Evolutionary conservation across 2,888 invertebrate species (phyloP).

Genomic region (Pocota personata): DNA sequence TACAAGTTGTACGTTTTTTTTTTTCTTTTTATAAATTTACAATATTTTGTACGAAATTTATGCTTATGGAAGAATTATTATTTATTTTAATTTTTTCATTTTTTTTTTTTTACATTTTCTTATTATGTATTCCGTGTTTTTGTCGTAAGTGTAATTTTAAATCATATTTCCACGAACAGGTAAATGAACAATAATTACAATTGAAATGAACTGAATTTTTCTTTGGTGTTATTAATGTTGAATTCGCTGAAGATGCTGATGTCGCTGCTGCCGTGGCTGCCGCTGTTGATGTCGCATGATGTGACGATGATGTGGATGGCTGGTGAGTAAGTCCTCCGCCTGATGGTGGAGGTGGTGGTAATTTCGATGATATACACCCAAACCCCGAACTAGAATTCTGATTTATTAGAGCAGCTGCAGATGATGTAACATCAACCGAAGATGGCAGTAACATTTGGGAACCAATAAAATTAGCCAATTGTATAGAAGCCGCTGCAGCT

Average conservation of each 20-base stretch:
- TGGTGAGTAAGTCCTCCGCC: slow-evolving; percentile 33
- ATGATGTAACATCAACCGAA: slow-evolving; percentile 62
- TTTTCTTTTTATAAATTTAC: slow-evolving; percentile 43
- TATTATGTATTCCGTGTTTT: slow-evolving; percentile 83
- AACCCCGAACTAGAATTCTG: slow-evolving; percentile 57
- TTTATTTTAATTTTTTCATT: slow-evolving; percentile 61
- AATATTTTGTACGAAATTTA: slow-evolving; percentile 75
- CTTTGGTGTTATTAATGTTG: slow-evolving; percentile 76
- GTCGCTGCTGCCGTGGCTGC: slow-evolving; percentile 42
- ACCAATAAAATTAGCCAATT: slow-evolving; percentile 80
- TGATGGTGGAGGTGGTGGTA: slow-evolving; percentile 62
- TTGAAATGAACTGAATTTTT: slow-evolving; percentile 79
- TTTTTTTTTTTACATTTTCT: slow-evolving; percentile 79
- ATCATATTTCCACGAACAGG: slow-evolving; percentile 83
- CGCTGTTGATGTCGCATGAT: slow-evolving; percentile 44
- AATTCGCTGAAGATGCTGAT: slow-evolving; percentile 54
- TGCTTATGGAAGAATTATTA: slow-evolving; percentile 74
- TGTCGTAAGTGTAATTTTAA: slow-evolving; percentile 82
- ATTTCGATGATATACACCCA: slow-evolving; percentile 56
- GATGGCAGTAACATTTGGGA: slow-evolving; percentile 78
- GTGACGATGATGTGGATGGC: slow-evolving; percentile 50
- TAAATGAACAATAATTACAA: slow-evolving; percentile 82
- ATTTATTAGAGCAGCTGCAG: slow-evolving; percentile 34
- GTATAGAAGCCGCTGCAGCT: slow-evolving; percentile 79
- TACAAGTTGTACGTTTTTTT: slow-evolving; percentile 14